Evolutionary conservation across 2,797 vertebrate species (phyloP).

Genomic region (Xerus rutilus): DNA sequence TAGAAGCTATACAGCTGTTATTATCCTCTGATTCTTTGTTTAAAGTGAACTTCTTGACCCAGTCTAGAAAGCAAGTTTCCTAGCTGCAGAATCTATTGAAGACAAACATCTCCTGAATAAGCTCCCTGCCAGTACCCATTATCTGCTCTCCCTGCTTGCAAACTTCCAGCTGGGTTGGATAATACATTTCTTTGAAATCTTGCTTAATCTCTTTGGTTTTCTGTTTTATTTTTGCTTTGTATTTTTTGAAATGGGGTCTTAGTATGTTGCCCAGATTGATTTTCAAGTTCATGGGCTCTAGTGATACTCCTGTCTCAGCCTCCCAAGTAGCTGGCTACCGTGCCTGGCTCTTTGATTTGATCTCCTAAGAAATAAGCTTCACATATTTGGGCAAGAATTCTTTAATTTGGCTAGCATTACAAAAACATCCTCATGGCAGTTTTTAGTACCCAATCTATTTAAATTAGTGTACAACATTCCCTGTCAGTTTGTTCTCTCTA

Average conservation of each 20-base stretch:
- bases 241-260: background rate
- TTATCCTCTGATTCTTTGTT: constrained; percentile 57
- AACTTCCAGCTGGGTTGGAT: constrained; percentile 38
- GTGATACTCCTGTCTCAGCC: no score
- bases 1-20: constrained; percentile 65
- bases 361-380: background rate
- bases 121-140: background rate
- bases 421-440: constrained; percentile 51
- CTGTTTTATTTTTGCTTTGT: no score
- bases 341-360: background rate
- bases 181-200: constrained; percentile 62
- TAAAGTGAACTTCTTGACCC: constrained; percentile 58
- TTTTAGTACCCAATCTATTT: constrained; percentile 37
- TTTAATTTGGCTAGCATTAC: constrained; percentile 54
- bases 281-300: background rate
- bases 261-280: background rate
- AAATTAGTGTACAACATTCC: background rate
- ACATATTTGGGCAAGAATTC: constrained; percentile 50
- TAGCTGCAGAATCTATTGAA: background rate
- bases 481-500: constrained; percentile 35
- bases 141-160: background rate
- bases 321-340: no score
- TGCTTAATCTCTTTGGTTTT: constrained; percentile 11
- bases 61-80: constrained; percentile 21
- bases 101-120: constrained; percentile 25